Evolutionary conservation across 2,113 vertebrate genomes (phyloP), one percentile per base, ranked within the genome.

Genomic region (Neolamprologus tretocephalus): DNA sequence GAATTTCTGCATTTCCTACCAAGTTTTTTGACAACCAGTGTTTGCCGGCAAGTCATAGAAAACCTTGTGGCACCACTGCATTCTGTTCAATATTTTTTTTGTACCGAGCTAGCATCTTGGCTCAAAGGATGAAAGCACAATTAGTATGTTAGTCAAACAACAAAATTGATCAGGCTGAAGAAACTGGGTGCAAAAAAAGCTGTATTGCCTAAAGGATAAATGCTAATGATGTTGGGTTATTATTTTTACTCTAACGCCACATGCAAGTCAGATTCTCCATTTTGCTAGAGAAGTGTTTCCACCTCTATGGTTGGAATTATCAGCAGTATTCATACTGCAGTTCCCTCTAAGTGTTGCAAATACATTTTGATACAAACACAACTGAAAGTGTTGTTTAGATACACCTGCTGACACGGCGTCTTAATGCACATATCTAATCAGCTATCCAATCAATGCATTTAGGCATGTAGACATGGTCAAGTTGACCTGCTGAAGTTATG

Each of bases 391-490:
- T 45, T 45, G 42, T 42, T 71, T 23, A 47, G 40, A 23, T 47
- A 47, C 5, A 73, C 68, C 40, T 28, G 21, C 23, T 47, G 14
- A 28, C 21, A 37, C 9, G 0, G 40, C 21, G 1, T 28, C 1
- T 26, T 73, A 17, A 47, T 0, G 1, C 40, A 73, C 14, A 28
- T 47, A 2, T 47, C 40, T 26, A 73, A 45, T 68, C 0, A 23
- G 12, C 1, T 21, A 40, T 13, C 35, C 0, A 71, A 26, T 45
- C 68, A 73, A 17, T 73, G 14, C 21, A 23, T 23, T 0, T 42
- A 71, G 35, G 66, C 35, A 73, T 0, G 68, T 17, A 26, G 68
- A 45, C 37, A 0, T 45, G 21, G 14, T 73, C 21, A 45, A 45
- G 68, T 16, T 73, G 21, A 73, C 37, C 37, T 17, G 68, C 68